Evolutionary conservation across 2,797 vertebrate genomes (phyloP), one percentile per base, ranked within the genome.

Genomic region (Petrocephalus sullivani): DNA sequence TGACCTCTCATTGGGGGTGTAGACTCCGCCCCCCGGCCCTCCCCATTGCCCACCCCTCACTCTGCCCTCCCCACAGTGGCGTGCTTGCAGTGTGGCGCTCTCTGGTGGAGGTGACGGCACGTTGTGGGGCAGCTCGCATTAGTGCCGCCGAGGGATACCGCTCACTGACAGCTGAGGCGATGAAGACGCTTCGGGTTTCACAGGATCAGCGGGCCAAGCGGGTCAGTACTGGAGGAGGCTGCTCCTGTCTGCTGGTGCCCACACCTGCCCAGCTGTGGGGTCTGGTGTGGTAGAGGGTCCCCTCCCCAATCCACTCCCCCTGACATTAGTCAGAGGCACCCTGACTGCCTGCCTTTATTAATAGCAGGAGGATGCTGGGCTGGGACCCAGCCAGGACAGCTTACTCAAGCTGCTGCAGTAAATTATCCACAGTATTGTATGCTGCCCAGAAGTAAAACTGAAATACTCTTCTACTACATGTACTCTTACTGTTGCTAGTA

Each of bases 151-250:
- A 98, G 37, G 95, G 93, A 89, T 97, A 96, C 90, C 96, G 96
- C 1, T 89, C 90, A 9, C 94, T 97, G 37, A 95, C 93, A 0
- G 2, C 89, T 0, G 94, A 95, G 61, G 95, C 94, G 0, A 89
- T 95, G 89, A 96, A 92, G 89, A 96, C 94, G 0, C 89, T 95
- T 49, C 95, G 95, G 58, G 92, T 93, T 51, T 94, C 95, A 88
- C 97, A 97, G 91, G 97, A 98, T 37, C 91, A 95, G 81, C 92
- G 94, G 0, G 92, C 96, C 4, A 97, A 97, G 92, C 97, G 94
- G 94, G 97, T 98, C 94, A 93, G 89, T 12, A 9, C 23, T 0
- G 12, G 51, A 21, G 33, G 33, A 14, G 81, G 14, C 8, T 28
- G 2, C 14, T 49, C 8, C 19, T 23, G 6, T 57, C 1, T 21